Percentiles rank a stretch among this genome's conserved stretches.
Conservation (phyloP, 2,888 invertebrate species). For the Rhodophaea formosa region DNA sequence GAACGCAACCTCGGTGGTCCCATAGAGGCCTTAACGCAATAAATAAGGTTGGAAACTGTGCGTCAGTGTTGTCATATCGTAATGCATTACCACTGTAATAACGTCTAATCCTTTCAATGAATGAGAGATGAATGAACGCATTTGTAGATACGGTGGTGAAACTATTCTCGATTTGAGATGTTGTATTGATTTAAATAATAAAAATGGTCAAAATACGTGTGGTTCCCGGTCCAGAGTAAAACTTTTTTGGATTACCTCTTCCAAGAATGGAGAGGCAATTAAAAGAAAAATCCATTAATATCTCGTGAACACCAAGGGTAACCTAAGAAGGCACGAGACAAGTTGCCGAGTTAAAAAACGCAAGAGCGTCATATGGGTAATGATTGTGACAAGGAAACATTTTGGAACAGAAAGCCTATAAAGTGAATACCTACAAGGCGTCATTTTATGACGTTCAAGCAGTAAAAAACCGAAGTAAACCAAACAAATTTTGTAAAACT, state of each 20-base stretch:
- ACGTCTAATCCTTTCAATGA: conserved; percentile 46
- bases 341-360: no score
- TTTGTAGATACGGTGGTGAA: conserved; percentile 17
- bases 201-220: no score
- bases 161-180: neutral
- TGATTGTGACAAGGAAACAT: no score
- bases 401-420: neutral
- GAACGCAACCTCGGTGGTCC: conserved; percentile 55
- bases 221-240: no score
- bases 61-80: conserved; percentile 51
- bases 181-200: neutral
- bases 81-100: conserved; percentile 56
- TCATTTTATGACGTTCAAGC: neutral
- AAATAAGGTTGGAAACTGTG: conserved; percentile 58
- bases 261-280: no score
- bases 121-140: conserved; percentile 30
- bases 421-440: neutral
- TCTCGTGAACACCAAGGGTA: no score
- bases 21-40: conserved; percentile 46
- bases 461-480: neutral
- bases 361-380: no score
- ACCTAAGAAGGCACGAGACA: no score
- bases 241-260: no score
- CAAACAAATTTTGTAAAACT: neutral
- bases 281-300: no score